Percentiles rank a stretch among this genome's conserved stretches.
Conservation (phyloP, 2,888 invertebrate genomes). For the Eupithecia abbreviata region DNA sequence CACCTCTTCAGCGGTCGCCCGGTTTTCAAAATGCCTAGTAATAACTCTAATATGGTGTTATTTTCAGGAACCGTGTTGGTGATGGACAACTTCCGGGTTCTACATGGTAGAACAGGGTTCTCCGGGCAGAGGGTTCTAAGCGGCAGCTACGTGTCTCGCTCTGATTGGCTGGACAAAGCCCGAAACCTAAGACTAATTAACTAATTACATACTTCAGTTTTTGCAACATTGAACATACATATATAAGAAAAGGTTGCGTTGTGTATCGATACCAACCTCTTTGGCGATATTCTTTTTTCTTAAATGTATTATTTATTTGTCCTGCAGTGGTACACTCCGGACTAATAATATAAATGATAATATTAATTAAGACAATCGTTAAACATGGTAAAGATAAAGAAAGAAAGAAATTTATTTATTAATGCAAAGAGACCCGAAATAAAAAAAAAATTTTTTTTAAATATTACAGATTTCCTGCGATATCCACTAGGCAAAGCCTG, state of each 20-base stretch:
- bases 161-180: constrained; percentile 87
- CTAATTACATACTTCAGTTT: constrained; percentile 40
- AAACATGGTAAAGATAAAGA: not conserved
- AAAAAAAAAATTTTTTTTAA: not conserved
- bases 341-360: no score
- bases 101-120: constrained; percentile 89
- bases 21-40: no score
- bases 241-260: not conserved
- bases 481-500: no score
- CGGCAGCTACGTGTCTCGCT: constrained; percentile 89
- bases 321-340: no score
- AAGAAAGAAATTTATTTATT: no score
- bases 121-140: constrained; percentile 86
- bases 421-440: not conserved
- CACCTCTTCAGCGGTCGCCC: no score
- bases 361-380: not conserved
- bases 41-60: not conserved
- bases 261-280: not conserved
- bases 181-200: constrained; percentile 73
- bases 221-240: no score
- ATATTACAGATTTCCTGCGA: no score
- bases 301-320: no score
- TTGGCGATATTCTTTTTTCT: not conserved
- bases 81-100: constrained; percentile 90
- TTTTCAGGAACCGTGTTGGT: constrained; percentile 86